Base-by-base conservation (phyloP, 2,797 vertebrate species). In the Toxotes lorentzi region DNA sequence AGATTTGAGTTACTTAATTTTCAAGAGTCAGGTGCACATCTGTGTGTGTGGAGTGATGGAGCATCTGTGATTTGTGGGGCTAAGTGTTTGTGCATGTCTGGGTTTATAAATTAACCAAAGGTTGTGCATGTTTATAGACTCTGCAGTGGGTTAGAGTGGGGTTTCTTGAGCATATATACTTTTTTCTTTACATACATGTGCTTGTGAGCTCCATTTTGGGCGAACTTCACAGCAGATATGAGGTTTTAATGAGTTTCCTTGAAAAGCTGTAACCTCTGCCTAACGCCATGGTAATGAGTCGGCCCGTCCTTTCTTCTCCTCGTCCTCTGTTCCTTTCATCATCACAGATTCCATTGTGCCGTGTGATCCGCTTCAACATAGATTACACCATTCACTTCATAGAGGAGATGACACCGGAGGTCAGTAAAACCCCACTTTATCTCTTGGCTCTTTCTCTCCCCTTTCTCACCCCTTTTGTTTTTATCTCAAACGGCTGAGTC, bases 351-450 rank as follows among this genome's bases (percentile, higher is more conserved):
- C 98, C 98, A 88, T 92, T 99, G 89, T 99, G 98, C 95, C 97
- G 97, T 91, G 98, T 99, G 90, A 99, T 99, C 93, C 96, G 98
- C 92, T 99, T 99, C 96, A 99, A 99, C 96, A 99, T 99, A 94
- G 98, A 99, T 95, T 99, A 99, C 96, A 99, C 97, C 79, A 98
- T 99, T 92, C 98, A 99, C 95, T 99, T 99, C 94, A 99, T 99
- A 82, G 97, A 99, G 88, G 98, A 99, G 94, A 98, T 98, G 97
- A 96, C 97, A 92, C 98, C 98, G 23, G 98, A 99, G 98, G 98
- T 99, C 95, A 96, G 97, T 93, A 45, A 83, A 88, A 79, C 73
- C 78, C 85, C 43, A 41, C 82, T 78, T 88, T 92, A 86, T 90
- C 85, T 83, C 34, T 19, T 73, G 1, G 73, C 72, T 82, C 77